Conservation (phyloP, 2,888 invertebrate species). For the Bombylius major region DNA sequence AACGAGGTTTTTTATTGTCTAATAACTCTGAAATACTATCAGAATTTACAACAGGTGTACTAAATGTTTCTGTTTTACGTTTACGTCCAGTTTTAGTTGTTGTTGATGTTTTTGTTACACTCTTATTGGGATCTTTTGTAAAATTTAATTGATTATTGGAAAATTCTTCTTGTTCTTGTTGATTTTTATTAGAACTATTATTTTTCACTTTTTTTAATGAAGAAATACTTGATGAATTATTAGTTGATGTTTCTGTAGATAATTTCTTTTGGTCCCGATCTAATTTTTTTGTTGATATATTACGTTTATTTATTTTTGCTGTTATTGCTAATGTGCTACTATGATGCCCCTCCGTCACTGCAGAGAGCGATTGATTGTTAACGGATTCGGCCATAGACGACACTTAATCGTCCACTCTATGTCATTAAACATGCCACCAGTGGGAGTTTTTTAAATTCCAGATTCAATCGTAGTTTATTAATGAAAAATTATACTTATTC, state of each 20-base stretch:
- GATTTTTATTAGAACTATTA: too few species aligned
- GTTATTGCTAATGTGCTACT: conserved; percentile 20
- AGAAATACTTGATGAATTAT: conserved; percentile 9
- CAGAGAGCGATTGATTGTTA: conserved; percentile 63
- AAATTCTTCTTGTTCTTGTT: neutral
- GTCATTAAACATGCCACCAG: conserved; percentile 35
- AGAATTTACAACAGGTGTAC: neutral
- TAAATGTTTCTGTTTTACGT: too few species aligned
- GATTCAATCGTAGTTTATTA: neutral
- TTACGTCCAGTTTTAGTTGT: neutral
- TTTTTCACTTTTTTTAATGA: too few species aligned
- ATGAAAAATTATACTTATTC: too few species aligned
- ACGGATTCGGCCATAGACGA: conserved; percentile 87
- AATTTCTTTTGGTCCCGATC: neutral
- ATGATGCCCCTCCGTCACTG: conserved; percentile 51
- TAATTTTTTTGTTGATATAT: neutral
- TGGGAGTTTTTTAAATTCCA: neutral
- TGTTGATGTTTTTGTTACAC: too few species aligned
- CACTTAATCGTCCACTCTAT: conserved; percentile 56
- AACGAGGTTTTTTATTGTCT: conserved; percentile 2
- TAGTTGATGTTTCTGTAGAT: conserved; percentile 9
- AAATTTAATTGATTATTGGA: neutral
- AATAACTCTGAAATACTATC: neutral
- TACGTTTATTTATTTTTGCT: conserved; percentile 13
- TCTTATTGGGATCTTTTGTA: too few species aligned